These are phyloP conservation scores for Eugnorisma glareosa DNA, from an alignment of 2,888 invertebrate species.

Conservation along the genomic window DNA sequence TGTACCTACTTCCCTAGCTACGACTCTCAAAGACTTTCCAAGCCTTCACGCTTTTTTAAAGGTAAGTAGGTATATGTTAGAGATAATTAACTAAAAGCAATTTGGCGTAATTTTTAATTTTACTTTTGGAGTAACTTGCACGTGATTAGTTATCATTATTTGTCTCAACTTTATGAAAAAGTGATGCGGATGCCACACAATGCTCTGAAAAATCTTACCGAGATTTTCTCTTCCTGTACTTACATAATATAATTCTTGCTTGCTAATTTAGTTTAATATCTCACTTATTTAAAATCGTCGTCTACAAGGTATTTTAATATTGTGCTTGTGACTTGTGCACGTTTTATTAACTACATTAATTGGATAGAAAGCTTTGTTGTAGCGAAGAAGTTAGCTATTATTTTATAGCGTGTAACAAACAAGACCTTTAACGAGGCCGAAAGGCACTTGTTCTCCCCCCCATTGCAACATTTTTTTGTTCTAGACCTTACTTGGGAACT, in stretches of 20 bases:
- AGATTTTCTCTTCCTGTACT: background rate
- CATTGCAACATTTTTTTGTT: no score
- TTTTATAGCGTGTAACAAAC: no score
- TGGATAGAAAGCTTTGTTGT: background rate
- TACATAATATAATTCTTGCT: no score
- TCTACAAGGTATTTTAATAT: background rate
- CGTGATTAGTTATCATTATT: no score
- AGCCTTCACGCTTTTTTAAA: background rate
- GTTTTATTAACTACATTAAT: background rate
- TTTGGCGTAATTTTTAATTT: background rate
- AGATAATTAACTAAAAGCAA: background rate
- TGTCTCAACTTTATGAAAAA: no score
- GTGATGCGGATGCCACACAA: no score
- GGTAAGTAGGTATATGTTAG: no score
- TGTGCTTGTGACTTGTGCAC: background rate
- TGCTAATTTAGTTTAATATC: background rate
- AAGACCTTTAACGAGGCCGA: no score
- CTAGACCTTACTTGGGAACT: no score
- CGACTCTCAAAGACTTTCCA: slow-evolving; percentile 1
- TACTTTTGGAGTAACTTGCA: background rate
- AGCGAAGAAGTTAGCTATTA: background rate
- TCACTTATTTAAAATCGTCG: background rate
- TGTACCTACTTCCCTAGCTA: background rate
- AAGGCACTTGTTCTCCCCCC: no score
- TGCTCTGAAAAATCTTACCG: background rate